Percentiles rank a stretch among this genome's conserved stretches.
These are phyloP conservation scores for Melitaea cinxia DNA, from an alignment of 1,140 invertebrate species.

Conservation along the genomic window DNA sequence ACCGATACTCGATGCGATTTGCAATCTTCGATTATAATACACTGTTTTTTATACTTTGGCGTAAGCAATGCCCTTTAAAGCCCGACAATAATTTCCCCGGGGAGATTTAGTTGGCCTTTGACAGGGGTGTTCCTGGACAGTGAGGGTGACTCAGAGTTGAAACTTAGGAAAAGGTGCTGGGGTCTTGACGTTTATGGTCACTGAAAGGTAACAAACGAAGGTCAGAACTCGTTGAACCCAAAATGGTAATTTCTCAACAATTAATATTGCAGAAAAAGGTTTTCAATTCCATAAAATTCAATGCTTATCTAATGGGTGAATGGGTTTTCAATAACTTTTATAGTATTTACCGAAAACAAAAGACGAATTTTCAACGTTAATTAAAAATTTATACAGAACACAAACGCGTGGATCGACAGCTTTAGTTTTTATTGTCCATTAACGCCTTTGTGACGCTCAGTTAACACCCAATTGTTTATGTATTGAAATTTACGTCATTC, in stretches of 20 bases:
- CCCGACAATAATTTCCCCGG: conserved; percentile 79
- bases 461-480: conserved; percentile 6
- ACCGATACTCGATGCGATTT: conserved; percentile 60
- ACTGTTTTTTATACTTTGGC: conserved; percentile 71
- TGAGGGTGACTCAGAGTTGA: conserved; percentile 61
- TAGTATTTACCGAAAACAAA: conserved; percentile 13
- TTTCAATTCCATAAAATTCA: conserved; percentile 38
- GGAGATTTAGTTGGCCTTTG: conserved; percentile 71
- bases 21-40: conserved; percentile 70
- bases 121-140: conserved; percentile 72
- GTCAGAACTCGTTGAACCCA: conserved; percentile 47
- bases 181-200: conserved; percentile 79
- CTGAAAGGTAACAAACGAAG: conserved; percentile 69
- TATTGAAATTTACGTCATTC: background rate
- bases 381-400: conserved; percentile 20
- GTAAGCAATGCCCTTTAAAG: conserved; percentile 79
- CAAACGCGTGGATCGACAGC: conserved; percentile 8
- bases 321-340: conserved; percentile 35
- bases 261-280: conserved; percentile 59
- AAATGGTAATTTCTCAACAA: conserved; percentile 62
- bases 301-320: conserved; percentile 47
- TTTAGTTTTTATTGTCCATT: conserved; percentile 17
- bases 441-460: conserved; percentile 6
- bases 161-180: conserved; percentile 65
- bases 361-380: conserved; percentile 16